phyloP scores from a whole-genome alignment of 2,888 invertebrate genomes.

The Aphodius sticticus region DNA sequence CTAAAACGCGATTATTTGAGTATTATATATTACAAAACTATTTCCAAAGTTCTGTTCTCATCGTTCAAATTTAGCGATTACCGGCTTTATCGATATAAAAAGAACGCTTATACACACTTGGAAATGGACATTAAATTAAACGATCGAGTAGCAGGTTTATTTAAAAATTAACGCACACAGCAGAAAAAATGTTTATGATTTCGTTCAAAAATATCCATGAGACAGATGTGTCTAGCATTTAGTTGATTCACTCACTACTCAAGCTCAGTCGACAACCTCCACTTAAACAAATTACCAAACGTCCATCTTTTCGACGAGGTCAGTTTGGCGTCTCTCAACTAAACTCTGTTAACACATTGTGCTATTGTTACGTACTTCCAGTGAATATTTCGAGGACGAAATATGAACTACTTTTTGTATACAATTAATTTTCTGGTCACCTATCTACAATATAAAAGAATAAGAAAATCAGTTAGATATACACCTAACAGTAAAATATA shows the following conservation, averaged over 20 bases:
- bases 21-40: neutral
- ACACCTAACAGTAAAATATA: no score
- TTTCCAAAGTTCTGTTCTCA: neutral
- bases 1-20: neutral
- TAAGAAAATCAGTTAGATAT: no score
- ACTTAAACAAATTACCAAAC: no score
- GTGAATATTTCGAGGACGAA: no score
- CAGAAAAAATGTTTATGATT: neutral
- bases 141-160: neutral
- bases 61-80: neutral
- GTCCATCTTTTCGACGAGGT: no score
- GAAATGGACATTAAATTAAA: neutral
- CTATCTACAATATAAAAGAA: no score
- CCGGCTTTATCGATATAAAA: neutral
- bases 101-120: conserved; percentile 4
- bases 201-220: neutral
- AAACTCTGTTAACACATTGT: no score
- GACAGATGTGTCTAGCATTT: neutral
- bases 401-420: no score
- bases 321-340: no score
- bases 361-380: no score
- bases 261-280: neutral
- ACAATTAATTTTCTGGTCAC: no score
- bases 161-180: neutral
- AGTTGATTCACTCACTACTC: neutral